Conservation (phyloP, 2,113 vertebrate species). For the Percopsis transmontana region DNA sequence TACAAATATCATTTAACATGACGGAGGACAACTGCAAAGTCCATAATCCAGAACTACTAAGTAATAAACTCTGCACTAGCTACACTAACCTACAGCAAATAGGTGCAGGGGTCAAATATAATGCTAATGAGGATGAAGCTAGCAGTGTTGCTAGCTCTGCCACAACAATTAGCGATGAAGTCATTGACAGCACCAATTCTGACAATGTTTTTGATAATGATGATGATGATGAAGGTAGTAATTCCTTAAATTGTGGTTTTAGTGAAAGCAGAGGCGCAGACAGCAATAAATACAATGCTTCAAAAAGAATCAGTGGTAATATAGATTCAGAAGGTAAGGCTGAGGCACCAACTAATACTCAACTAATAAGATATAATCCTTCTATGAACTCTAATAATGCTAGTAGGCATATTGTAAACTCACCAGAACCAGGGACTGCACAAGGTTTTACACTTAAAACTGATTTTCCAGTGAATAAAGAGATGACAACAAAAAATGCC, state of each 20-base stretch:
- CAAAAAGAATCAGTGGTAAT: constrained; percentile 3
- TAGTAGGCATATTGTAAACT: constrained; percentile 33
- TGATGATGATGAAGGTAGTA: constrained; percentile 47
- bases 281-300: constrained; percentile 1
- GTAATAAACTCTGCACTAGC: constrained; percentile 9
- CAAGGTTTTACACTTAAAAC: constrained; percentile 34
- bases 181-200: constrained; percentile 61
- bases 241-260: constrained; percentile 23
- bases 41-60: constrained; percentile 1
- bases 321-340: not conserved
- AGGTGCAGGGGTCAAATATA: not conserved
- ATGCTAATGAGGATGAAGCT: constrained; percentile 33
- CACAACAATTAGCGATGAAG: constrained; percentile 44
- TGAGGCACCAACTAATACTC: constrained; percentile 16
- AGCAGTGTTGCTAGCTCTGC: constrained; percentile 3
- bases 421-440: constrained; percentile 52
- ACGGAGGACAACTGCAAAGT: not conserved
- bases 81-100: constrained; percentile 5
- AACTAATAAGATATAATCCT: not conserved
- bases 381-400: constrained; percentile 34
- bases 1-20: constrained; percentile 8
- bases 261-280: constrained; percentile 15
- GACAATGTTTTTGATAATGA: constrained; percentile 69
- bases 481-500: constrained; percentile 1
- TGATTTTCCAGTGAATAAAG: constrained; percentile 16